phyloP scores from a whole-genome alignment of 2,888 invertebrate genomes.

The Pseudococcus jackbeardsleyi region DNA sequence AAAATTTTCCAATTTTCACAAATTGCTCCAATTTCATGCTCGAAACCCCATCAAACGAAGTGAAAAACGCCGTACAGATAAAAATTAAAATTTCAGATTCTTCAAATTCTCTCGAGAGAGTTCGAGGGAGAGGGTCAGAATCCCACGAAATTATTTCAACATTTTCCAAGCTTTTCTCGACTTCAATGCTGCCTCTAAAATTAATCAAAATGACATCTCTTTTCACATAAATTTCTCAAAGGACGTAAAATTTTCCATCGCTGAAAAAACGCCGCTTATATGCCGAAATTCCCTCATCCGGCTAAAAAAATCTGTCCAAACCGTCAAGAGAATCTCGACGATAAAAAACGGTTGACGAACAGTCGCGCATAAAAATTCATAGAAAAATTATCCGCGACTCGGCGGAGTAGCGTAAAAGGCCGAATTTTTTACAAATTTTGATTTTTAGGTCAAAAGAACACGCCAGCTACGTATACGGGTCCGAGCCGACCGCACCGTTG shows the following conservation, averaged over 20 bases:
- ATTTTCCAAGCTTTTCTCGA: no score
- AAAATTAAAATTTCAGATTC: no score
- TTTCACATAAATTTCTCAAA: not conserved
- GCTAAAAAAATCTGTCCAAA: not conserved
- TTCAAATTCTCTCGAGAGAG: no score
- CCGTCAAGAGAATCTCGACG: not conserved
- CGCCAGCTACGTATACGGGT: not conserved
- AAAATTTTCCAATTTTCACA: no score
- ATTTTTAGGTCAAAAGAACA: slow-evolving; percentile 14
- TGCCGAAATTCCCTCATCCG: not conserved
- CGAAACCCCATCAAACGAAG: no score
- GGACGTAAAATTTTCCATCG: not conserved
- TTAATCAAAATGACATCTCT: not conserved
- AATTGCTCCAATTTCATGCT: no score
- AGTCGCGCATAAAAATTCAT: not conserved
- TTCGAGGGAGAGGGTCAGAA: no score
- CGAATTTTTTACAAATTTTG: not conserved
- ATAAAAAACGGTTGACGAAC: not conserved
- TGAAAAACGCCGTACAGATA: no score
- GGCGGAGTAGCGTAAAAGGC: not conserved
- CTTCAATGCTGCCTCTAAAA: not conserved
- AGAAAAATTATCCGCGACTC: not conserved
- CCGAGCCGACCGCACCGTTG: not conserved
- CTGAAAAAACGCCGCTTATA: not conserved
- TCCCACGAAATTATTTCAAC: no score